Percentiles rank a stretch among this genome's conserved stretches.
phyloP scores from a whole-genome alignment of 2,797 vertebrate species.

The Pseudocheirus occidentalis region DNA sequence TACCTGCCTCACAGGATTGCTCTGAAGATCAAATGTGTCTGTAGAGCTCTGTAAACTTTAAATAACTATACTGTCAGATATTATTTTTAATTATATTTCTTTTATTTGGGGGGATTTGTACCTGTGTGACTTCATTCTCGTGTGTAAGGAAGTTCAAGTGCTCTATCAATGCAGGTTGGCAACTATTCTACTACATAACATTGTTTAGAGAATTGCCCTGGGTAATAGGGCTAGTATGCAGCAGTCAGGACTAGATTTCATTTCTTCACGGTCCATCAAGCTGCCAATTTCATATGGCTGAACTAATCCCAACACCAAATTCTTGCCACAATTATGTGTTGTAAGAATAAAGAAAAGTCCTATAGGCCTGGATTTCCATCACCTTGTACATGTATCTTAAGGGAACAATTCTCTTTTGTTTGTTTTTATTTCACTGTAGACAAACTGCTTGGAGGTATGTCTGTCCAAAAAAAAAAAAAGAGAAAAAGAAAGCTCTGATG shows the following conservation, averaged over 20 bases:
- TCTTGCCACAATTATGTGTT: constrained; percentile 72
- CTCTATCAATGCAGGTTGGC: not conserved
- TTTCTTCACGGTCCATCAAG: not conserved
- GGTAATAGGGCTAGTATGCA: not conserved
- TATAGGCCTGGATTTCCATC: not conserved
- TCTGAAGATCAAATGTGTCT: not conserved
- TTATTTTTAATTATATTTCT: not conserved
- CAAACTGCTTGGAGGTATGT: not conserved
- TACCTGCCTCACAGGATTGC: not conserved
- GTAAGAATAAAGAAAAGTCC: constrained; percentile 66
- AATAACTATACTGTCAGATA: not conserved
- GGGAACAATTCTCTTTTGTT: not conserved
- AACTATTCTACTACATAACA: not conserved
- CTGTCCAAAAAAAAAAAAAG: not conserved
- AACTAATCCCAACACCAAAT: constrained; percentile 74
- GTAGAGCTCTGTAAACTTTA: not conserved
- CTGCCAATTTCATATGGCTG: constrained; percentile 67
- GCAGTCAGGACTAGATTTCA: not conserved
- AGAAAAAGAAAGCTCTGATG: not conserved
- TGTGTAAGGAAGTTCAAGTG: not conserved
- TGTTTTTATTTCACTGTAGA: not conserved
- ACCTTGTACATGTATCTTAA: not conserved
- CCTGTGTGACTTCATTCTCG: not conserved
- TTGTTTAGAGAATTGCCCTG: not conserved
- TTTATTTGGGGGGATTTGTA: not conserved